Conservation (phyloP, 2,888 invertebrate genomes). For the Mesorhabditis spiculigera region DNA sequence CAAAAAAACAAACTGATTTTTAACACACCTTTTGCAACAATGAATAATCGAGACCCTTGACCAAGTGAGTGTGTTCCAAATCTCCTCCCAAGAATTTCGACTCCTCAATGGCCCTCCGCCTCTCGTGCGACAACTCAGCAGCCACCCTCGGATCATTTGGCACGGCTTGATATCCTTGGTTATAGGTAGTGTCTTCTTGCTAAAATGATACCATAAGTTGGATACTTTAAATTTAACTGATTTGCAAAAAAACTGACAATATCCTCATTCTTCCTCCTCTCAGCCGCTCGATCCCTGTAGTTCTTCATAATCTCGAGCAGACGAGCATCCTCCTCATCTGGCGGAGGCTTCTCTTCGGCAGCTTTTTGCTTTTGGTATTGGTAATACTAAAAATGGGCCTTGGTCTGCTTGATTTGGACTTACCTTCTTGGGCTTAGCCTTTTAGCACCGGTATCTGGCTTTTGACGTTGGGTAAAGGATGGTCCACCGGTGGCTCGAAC, state of each 20-base stretch:
- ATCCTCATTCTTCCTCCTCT: constrained; percentile 46
- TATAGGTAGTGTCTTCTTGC: constrained; percentile 68
- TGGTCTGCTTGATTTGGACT: neutral
- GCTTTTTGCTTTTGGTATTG: too few species aligned
- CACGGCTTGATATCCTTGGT: constrained; percentile 86
- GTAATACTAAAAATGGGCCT: too few species aligned
- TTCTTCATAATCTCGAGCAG: constrained; percentile 52
- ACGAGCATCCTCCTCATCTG: constrained; percentile 48
- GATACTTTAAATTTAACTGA: too few species aligned
- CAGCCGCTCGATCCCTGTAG: constrained; percentile 60
- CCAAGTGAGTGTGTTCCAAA: constrained; percentile 99
- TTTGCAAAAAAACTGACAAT: constrained; percentile 22
- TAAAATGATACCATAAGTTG: constrained; percentile 70
- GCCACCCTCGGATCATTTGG: constrained; percentile 69
- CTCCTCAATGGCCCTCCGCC: constrained; percentile 87
- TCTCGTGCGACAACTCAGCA: constrained; percentile 85
- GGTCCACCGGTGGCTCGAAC: neutral
- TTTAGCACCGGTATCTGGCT: neutral
- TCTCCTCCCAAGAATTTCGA: constrained; percentile 99
- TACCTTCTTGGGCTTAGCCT: neutral
- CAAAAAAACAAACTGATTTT: constrained; percentile 9
- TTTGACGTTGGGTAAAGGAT: neutral
- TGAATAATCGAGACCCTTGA: constrained; percentile 92
- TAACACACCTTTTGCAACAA: constrained; percentile 74
- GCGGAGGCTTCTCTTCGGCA: constrained; percentile 36